Base-by-base conservation (phyloP, 1,140 invertebrate genomes). In the Mercenaria mercenaria region DNA sequence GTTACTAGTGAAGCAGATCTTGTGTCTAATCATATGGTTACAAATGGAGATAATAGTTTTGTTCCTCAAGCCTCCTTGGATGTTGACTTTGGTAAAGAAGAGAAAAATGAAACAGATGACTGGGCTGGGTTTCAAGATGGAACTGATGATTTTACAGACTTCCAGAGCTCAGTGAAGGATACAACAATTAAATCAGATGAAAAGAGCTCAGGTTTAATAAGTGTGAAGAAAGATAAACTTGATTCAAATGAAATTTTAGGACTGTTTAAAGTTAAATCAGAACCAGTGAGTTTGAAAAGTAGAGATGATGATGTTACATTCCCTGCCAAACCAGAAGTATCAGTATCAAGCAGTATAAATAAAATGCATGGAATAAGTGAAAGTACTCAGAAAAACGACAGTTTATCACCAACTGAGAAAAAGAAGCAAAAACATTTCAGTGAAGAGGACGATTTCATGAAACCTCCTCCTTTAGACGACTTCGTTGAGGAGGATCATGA, bases 241-340 rank as follows among this genome's bases (percentile, higher is more conserved):
- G 91, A 91, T 1, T 90, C 92, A 13, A 88, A 80, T 80, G 93
- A 95, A 84, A 94, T 95, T 64, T 52, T 94, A 34, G 91, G 92
- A 18, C 67, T 95, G 2, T 95, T 95, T 77, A 94, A 94, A 87
- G 91, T 95, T 20, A 91, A 91, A 50, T 89, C 92, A 85, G 93
- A 94, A 26, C 92, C 92, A 37, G 72, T 84, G 59, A 81, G n/a
- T 26, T 56, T 81, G 39, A 90, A 88, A 85, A 91, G 74, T 84
- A 84, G 59, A 39, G 83, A 91, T 90, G 91, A 92, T 72, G 90
- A 93, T 26, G n/a, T 39, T 26, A 39, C 23, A 0, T 39, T 67
- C 41, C 29, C 39, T 4, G 47, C 67, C 20, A 67, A 23, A 82
- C 56, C 61, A 26, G 52, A 82, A 13, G 47, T 47, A 6, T 72